Base-by-base conservation (phyloP, 2,113 vertebrate species). In the Nanorana parkeri region DNA sequence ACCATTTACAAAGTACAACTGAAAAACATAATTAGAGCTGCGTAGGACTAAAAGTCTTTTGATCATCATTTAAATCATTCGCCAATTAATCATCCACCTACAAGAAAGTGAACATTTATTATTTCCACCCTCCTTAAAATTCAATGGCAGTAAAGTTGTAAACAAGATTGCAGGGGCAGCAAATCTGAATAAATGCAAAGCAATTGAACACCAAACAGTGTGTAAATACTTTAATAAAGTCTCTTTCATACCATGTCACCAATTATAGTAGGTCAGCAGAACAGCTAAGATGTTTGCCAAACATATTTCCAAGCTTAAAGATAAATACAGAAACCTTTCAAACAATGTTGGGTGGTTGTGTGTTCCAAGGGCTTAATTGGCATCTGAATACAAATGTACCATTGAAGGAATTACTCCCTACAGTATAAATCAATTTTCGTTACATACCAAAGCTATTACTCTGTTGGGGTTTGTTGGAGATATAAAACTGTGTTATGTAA, bases 61-160 rank as follows among this genome's bases (percentile, higher is more conserved):
- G 81, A 85, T 82, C 83, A 65, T 0, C n/a, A 56, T 81, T 80
- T 77, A 84, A 67, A 84, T 81, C 76, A 72, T 17, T 0, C 67
- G 74, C 72, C 77, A 81, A 86, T 87, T 87, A 84, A 88, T 88
- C 85, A 77, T 23, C 85, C 64, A 80, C 79, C 51, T 84, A 66
- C 52, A 75, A 4, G 5, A 69, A 76, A 15, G 60, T 77, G 73
- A 67, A 54, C 29, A 61, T 41, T 24, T 82, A 83, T 80, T 52
- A 74, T 0, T 81, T 86, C 66, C 68, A 17, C 15, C 52, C 77
- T 77, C 26, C 58, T 68, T 84, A 32, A 68, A 47, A 61, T 80
- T 60, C 76, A 74, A 28, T 52, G 17, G 52, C 60, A 74, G 60
- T 20, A 78, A 68, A 47, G 64, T 60, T 74, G 71, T 82, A 74